Base-by-base conservation (phyloP, 2,888 invertebrate genomes). In the Trissonchulus sp. region DNA sequence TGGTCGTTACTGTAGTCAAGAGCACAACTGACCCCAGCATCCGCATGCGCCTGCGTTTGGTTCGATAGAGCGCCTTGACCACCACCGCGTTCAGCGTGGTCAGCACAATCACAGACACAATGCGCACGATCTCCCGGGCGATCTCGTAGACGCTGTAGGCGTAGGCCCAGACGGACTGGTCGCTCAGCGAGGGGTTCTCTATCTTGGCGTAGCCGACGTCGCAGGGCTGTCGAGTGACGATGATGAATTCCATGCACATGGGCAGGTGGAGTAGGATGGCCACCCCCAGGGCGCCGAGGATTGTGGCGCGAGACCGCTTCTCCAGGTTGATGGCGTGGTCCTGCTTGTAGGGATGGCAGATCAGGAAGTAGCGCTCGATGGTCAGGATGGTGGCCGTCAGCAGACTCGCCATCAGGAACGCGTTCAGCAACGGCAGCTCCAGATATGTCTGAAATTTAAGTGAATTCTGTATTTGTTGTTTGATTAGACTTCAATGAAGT, bases 381-480 rank as follows among this genome's bases (percentile, higher is more conserved):
- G 83, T 83, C 1, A 83, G 79, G 71, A 80, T 77, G 31, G 83
- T 80, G 60, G 83, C 83, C 23, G 79, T 80, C 76, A 83, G 83
- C 33, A 83, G 77, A 2, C 82, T 82, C 8, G 83, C 83, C 28
- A 81, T 78, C 31, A 79, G 73, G 78, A 90, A 91, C 34, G 89
- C 90, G 82, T 91, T 91, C 74, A 91, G 90, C 65, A 91, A 86
- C 79, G 90, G 90, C 71, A 91, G 88, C 83, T 91, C 90, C 79
- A 91, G 85, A 81, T 91, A 89, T 3, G 89, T 89, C 80, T 90
- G 89, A 82, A 48, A 48, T 48, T n/a, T n/a, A n/a, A n/a, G n/a
- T n/a, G n/a, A n/a, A n/a, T n/a, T n/a, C n/a, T n/a, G n/a, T n/a
- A n/a, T n/a, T n/a, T n/a, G n/a, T n/a, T n/a, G n/a, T n/a, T n/a